phyloP scores from a whole-genome alignment of 1,140 invertebrate genomes.

The Drosophila parvula region DNA sequence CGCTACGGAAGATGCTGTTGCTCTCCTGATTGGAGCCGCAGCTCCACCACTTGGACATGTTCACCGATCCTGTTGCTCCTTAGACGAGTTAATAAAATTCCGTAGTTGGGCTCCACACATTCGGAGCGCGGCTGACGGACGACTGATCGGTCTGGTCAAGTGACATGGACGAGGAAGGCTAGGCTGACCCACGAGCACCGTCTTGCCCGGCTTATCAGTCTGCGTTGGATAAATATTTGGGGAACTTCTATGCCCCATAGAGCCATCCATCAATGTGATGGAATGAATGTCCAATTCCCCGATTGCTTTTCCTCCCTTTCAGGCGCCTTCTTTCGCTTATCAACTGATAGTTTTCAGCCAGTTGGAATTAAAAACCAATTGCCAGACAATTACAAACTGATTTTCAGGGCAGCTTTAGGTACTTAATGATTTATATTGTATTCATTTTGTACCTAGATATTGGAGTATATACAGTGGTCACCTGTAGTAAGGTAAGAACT shows the following conservation, averaged over 20 bases:
- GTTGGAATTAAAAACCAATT: slow-evolving; percentile 70
- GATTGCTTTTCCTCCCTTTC: not conserved
- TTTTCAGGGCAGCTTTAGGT: slow-evolving; percentile 1
- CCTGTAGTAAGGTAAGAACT: not conserved
- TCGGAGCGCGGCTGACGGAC: slow-evolving; percentile 46
- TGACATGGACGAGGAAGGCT: slow-evolving; percentile 58
- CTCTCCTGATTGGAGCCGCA: slow-evolving; percentile 82
- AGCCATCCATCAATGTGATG: slow-evolving; percentile 70
- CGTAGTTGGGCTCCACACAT: slow-evolving; percentile 29
- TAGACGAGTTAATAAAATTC: not conserved
- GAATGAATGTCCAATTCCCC: slow-evolving; percentile 26
- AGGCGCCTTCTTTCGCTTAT: slow-evolving; percentile 43
- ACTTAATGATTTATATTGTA: not conserved
- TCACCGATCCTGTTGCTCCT: slow-evolving; percentile 21
- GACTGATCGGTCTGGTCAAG: slow-evolving; percentile 72
- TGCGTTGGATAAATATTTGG: slow-evolving; percentile 62
- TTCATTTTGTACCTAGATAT: not conserved
- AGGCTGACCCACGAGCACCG: slow-evolving; percentile 33
- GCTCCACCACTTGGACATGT: slow-evolving; percentile 47
- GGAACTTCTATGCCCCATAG: slow-evolving; percentile 19
- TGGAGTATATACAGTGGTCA: not conserved
- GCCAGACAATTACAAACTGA: slow-evolving; percentile 40
- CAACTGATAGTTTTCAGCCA: slow-evolving; percentile 16
- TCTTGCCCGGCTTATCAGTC: slow-evolving; percentile 58
- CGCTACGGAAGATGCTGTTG: slow-evolving; percentile 92